Conservation (phyloP, 2,888 invertebrate species). For the Parthenolecanium corni region DNA sequence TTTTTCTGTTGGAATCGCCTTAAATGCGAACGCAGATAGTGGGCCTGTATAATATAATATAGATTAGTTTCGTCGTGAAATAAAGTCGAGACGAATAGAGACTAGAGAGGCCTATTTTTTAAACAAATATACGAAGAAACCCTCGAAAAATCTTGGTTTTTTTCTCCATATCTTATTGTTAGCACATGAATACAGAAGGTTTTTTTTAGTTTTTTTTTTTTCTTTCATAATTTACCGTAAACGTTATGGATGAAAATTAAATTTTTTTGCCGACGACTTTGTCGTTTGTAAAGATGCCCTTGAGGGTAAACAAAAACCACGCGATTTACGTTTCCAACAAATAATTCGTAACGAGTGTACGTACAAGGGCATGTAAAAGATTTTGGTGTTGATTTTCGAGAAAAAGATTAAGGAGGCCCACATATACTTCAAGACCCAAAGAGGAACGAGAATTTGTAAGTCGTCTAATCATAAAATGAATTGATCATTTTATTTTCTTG, state of each 20-base stretch:
- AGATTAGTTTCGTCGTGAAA: too few species aligned
- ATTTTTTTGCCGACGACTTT: slow-evolving; percentile 10
- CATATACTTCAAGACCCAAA: too few species aligned
- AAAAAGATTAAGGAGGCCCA: too few species aligned
- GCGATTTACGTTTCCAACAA: not conserved
- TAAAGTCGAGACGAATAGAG: too few species aligned
- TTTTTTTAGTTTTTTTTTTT: slow-evolving; percentile 5
- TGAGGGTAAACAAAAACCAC: slow-evolving; percentile 14
- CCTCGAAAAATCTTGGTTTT: slow-evolving; percentile 11
- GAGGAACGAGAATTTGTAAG: too few species aligned
- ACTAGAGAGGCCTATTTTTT: too few species aligned
- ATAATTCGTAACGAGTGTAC: slow-evolving; percentile 1
- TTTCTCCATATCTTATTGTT: slow-evolving; percentile 10
- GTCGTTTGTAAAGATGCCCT: slow-evolving; percentile 14
- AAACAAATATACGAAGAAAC: slow-evolving; percentile 3
- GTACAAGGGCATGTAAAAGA: not conserved
- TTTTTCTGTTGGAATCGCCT: too few species aligned
- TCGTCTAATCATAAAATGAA: too few species aligned
- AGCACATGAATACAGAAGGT: slow-evolving; percentile 12
- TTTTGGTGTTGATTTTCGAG: slow-evolving; percentile 6
- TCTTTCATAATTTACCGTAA: slow-evolving; percentile 18
- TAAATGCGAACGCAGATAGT: too few species aligned
- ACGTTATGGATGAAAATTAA: slow-evolving; percentile 16
- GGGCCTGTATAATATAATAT: too few species aligned
- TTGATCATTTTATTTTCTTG: too few species aligned